These are phyloP conservation scores for Regulus satrapa DNA, from an alignment of 2,113 vertebrate species.

Conservation along the genomic window DNA sequence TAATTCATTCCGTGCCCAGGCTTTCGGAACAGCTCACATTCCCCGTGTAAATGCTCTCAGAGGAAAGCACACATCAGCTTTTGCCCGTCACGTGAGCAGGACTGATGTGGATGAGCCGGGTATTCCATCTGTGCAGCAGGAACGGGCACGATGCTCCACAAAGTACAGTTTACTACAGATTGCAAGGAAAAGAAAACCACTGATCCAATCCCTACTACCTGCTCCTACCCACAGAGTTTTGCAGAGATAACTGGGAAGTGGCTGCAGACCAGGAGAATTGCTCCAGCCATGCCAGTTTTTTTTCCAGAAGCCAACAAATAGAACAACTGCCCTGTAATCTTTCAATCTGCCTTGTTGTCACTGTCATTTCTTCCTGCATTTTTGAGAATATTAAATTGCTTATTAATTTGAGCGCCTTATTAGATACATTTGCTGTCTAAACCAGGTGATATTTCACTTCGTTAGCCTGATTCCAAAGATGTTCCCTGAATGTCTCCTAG, in stretches of 20 bases:
- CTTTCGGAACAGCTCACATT: neutral
- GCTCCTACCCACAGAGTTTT: neutral
- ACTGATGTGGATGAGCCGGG: neutral
- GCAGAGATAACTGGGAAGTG: neutral
- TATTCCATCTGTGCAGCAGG: neutral
- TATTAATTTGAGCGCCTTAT: slow-evolving; percentile 34
- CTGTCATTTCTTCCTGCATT: neutral
- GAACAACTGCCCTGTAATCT: neutral
- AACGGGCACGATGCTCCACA: fast-evolving
- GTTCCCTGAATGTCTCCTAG: neutral
- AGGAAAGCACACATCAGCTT: neutral
- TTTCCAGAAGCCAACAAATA: neutral
- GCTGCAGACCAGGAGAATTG: neutral
- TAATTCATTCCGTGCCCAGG: neutral
- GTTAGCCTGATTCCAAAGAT: neutral
- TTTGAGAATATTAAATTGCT: neutral
- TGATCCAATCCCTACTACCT: neutral
- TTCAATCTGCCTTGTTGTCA: neutral
- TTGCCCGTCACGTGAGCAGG: neutral
- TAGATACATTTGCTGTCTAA: neutral
- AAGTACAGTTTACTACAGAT: neutral
- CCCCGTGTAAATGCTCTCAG: neutral
- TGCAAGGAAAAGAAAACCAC: neutral
- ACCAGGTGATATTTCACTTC: neutral
- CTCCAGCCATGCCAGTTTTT: neutral